These are phyloP conservation scores for Apeira syringaria DNA, from an alignment of 2,888 invertebrate species.

Conservation along the genomic window DNA sequence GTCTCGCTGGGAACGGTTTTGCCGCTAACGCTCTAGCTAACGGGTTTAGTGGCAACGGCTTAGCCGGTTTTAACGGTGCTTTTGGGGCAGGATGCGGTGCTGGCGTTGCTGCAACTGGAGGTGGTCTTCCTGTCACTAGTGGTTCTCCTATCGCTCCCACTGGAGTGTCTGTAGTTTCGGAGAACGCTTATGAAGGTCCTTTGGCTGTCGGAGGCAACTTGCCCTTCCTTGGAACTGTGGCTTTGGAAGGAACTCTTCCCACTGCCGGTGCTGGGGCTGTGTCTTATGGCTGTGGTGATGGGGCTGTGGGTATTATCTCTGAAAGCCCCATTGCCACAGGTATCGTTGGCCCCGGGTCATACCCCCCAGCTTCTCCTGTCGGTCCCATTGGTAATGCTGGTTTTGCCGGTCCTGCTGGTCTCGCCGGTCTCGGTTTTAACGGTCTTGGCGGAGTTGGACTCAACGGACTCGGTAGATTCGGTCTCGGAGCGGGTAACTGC, in stretches of 20 bases:
- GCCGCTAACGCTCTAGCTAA: slow-evolving; percentile 1
- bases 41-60: too few species aligned
- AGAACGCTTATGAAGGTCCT: slow-evolving; percentile 45
- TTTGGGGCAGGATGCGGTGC: slow-evolving; percentile 19
- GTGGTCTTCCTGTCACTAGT: slow-evolving; percentile 23
- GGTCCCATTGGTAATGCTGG: slow-evolving; percentile 4
- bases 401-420: background rate
- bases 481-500: slow-evolving; percentile 17
- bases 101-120: slow-evolving; percentile 34
- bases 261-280: slow-evolving; percentile 48
- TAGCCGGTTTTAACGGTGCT: slow-evolving; percentile 7
- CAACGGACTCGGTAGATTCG: slow-evolving; percentile 19
- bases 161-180: slow-evolving; percentile 43
- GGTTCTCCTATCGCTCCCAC: slow-evolving; percentile 27
- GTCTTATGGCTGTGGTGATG: slow-evolving; percentile 46
- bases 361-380: slow-evolving; percentile 8
- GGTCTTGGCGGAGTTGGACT: slow-evolving; percentile 11
- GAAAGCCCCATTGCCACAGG: slow-evolving; percentile 34
- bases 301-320: slow-evolving; percentile 39
- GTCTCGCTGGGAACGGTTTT: slow-evolving; percentile 1
- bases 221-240: slow-evolving; percentile 49
- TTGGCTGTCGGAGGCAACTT: slow-evolving; percentile 44
- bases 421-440: slow-evolving; percentile 5
- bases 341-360: slow-evolving; percentile 9
- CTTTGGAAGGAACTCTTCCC: slow-evolving; percentile 44